These are phyloP conservation scores for Myoxocephalus aenaeus DNA, from an alignment of 2,797 vertebrate species.

Conservation along the genomic window DNA sequence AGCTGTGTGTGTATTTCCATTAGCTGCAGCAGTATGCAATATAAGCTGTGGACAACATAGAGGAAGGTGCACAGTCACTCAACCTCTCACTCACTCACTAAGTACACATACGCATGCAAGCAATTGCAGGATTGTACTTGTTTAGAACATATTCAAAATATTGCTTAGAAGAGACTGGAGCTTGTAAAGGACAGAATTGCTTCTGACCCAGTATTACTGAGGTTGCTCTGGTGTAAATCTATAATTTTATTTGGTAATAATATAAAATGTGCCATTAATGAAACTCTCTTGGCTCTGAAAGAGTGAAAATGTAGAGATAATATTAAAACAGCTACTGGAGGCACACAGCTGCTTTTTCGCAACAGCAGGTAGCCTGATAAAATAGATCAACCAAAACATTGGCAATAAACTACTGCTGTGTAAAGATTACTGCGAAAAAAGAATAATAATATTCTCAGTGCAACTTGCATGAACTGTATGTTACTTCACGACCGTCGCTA, in stretches of 20 bases:
- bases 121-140: neutral
- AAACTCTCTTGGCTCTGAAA: constrained; percentile 3
- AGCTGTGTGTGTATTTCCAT: neutral
- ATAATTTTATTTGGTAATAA: neutral
- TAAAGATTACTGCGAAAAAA: constrained; percentile 11
- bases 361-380: constrained; percentile 20
- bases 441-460: constrained; percentile 11
- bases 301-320: neutral
- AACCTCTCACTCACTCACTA: too few relatives aligned
- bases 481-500: constrained; percentile 4
- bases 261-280: neutral
- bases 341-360: constrained; percentile 1
- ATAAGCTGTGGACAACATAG: neutral
- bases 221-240: neutral
- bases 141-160: neutral
- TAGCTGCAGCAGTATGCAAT: neutral
- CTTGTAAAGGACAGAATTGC: neutral
- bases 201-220: neutral
- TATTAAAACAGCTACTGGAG: neutral
- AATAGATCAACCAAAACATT: constrained; percentile 36
- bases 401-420: constrained; percentile 10
- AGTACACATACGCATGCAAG: neutral
- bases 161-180: neutral
- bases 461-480: neutral
- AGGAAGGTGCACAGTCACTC: neutral